Evolutionary conservation across 37 sponge, comb jelly and placozoan genomes (phyloP), one percentile per base, ranked within the genome.

Genomic region (Agelas oroides): DNA sequence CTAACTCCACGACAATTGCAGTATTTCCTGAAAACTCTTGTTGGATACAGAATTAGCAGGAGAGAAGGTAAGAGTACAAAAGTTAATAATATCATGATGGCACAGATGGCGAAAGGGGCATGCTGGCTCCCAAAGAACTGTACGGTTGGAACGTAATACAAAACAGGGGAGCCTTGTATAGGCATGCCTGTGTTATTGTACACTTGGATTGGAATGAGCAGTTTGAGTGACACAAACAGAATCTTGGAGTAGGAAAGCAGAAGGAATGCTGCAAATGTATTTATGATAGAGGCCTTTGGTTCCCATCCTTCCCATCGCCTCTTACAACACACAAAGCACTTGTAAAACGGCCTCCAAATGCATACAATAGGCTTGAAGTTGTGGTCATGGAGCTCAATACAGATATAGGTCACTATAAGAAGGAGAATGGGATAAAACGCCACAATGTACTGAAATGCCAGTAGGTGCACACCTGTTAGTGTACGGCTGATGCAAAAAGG

Each of bases 261-360:
- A 12, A 79, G 11, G 67, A 79, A 79, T 40, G 80, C 30, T 30
- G 54, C 65, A 40, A 79, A 39, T 1, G 80, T n/a, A 57, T n/a
- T 75, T 55, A 16, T 27, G 62, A 27, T 5, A 14, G 62, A 61
- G 27, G 3, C 27, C 25, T 5, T 27, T 23, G n/a, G n/a, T 19
- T 56, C 58, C 15, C 18, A 56, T 27, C 27, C n/a, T 5, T 14
- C 11, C 2, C 14, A 27, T 27, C n/a, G 5, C 21, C 72, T 34
- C 72, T 18, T 19, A 38, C 1, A 32, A 20, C 59, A 35, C 63
- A 77, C 12, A 33, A 37, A 18, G 2, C 21, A n/a, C 60, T 34
- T 21, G 36, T 59, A 11, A 36, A 71, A 1, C 62, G 27, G 12
- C 14, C 2, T 71, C 24, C 53, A 20, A 31, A 18, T 32, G 8